A percentile compares a stretch with the other conserved stretches of the same genome.
Evolutionary conservation across 2,888 invertebrate species (phyloP).

Genomic region (Drosophila colorata): DNA sequence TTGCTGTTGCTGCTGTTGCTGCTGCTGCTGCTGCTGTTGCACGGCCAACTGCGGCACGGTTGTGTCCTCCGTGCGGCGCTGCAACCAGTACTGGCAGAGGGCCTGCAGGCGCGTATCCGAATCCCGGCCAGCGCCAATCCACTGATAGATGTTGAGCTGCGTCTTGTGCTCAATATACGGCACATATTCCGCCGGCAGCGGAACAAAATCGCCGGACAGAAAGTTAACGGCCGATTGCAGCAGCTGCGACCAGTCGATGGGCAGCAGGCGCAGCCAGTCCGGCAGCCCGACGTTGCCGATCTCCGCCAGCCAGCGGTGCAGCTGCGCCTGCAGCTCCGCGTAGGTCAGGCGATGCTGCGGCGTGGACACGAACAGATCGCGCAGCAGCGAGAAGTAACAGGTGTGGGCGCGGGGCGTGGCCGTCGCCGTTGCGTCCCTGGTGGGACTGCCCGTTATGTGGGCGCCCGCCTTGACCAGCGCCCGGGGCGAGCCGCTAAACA

Average conservation of each 20-base stretch:
- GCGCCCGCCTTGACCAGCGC: constrained; percentile 28
- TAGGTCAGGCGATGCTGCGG: constrained; percentile 93
- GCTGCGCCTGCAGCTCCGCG: constrained; percentile 90
- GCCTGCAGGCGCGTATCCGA: constrained; percentile 91
- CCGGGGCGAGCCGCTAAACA: constrained; percentile 26
- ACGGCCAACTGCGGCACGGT: constrained; percentile 8
- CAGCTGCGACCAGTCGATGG: constrained; percentile 90
- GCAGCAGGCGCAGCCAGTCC: constrained; percentile 86
- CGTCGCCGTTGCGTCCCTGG: constrained; percentile 28
- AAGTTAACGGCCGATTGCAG: constrained; percentile 93
- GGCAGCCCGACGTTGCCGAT: constrained; percentile 86
- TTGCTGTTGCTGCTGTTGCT: constrained; percentile 25
- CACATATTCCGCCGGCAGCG: constrained; percentile 94
- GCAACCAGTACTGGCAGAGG: constrained; percentile 92
- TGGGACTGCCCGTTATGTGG: constrained; percentile 70
- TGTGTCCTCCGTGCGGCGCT: constrained; percentile 86
- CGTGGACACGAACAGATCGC: constrained; percentile 94
- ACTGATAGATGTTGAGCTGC: constrained; percentile 88
- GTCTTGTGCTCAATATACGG: constrained; percentile 94
- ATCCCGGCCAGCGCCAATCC: constrained; percentile 98
- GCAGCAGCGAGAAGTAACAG: constrained; percentile 94
- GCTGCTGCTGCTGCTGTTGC: constrained; percentile 11
- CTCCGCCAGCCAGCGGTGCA: constrained; percentile 89
- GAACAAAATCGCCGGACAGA: constrained; percentile 92
- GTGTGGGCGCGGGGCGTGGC: constrained; percentile 89